Percentiles rank a stretch among this genome's conserved stretches.
Evolutionary conservation across 2,888 invertebrate species (phyloP).

Genomic region (Antitype chi): DNA sequence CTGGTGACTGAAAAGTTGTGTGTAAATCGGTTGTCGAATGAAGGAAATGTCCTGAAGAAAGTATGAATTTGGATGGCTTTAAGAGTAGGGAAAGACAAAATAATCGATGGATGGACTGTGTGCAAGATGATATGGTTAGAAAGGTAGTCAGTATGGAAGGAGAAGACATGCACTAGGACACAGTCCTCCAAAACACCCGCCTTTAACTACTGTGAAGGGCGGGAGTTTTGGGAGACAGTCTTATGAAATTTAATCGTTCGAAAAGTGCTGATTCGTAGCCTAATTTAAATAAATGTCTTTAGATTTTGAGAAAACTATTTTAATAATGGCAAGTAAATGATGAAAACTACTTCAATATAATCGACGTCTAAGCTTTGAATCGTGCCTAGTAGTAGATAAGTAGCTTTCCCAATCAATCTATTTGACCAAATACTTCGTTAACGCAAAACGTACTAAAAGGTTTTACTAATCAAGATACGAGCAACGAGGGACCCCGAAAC

Average conservation of each 20-base stretch:
- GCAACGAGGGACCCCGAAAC: constrained; percentile 2
- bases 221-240: too few relatives aligned
- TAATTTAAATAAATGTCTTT: too few relatives aligned
- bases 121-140: neutral
- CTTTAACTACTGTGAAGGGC: too few relatives aligned
- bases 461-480: constrained; percentile 53
- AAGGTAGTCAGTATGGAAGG: neutral
- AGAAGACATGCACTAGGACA: too few relatives aligned
- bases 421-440: constrained; percentile 29
- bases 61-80: neutral
- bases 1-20: neutral
- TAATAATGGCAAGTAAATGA: neutral
- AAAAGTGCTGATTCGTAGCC: too few relatives aligned
- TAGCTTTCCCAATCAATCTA: constrained; percentile 34
- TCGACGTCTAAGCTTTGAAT: neutral
- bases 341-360: neutral
- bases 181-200: too few relatives aligned
- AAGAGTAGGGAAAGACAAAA: neutral
- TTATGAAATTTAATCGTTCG: too few relatives aligned
- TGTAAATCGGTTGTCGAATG: neutral
- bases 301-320: neutral
- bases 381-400: neutral
- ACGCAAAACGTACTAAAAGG: constrained; percentile 27
- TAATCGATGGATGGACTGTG: neutral
- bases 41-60: neutral